Evolutionary conservation across 2,113 vertebrate genomes (phyloP).

Genomic region (Pitta sordida): DNA sequence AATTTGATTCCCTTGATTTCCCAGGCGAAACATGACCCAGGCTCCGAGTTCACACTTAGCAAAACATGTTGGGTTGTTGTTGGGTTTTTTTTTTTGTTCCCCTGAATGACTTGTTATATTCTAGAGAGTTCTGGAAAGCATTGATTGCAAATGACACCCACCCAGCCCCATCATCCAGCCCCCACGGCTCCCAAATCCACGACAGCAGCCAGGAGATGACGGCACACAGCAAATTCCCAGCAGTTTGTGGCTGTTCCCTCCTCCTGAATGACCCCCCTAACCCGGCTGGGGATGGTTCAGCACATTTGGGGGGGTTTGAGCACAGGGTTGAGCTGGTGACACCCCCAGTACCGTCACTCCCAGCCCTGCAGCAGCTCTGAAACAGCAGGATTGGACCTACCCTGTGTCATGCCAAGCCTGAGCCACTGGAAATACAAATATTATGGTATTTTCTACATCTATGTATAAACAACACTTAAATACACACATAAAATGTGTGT

Average conservation of each 20-base stretch:
- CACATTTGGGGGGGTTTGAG: background rate
- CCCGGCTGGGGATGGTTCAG: rapidly evolving
- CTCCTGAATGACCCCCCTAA: background rate
- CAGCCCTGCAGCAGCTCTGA: background rate
- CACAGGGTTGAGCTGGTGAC: background rate
- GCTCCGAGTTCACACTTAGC: background rate
- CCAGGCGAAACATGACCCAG: background rate
- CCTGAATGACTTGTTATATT: background rate
- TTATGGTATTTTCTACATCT: background rate
- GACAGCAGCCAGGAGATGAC: background rate
- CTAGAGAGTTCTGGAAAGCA: background rate
- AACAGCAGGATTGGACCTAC: background rate
- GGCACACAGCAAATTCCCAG: background rate
- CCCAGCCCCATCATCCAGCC: background rate
- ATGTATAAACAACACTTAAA: background rate
- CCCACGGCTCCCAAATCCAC: background rate
- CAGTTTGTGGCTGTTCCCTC: background rate
- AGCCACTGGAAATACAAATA: background rate
- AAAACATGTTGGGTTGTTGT: background rate
- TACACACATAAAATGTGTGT: rapidly evolving
- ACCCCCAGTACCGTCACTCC: background rate
- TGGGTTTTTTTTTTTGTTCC: too few relatives aligned
- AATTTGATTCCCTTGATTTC: background rate
- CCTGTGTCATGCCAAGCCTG: background rate
- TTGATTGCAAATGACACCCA: background rate